Evolutionary conservation across 2,113 vertebrate genomes (phyloP).

Genomic region (Zapornia atra): DNA sequence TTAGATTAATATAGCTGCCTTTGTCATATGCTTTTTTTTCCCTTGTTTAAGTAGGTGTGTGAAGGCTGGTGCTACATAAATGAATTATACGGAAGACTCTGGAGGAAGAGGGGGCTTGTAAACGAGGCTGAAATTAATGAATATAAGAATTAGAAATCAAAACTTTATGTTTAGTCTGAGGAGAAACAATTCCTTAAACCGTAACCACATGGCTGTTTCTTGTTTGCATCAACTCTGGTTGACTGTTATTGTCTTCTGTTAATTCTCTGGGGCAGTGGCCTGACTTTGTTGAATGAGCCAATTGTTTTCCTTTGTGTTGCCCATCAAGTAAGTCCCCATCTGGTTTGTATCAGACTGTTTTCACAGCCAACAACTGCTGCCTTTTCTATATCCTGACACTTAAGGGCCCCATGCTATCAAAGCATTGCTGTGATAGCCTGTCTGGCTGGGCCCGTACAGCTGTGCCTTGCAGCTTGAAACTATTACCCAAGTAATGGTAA

Average conservation of each 20-base stretch:
- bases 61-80: conserved; percentile 51
- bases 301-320: conserved; percentile 87
- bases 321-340: conserved; percentile 85
- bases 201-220: conserved; percentile 77
- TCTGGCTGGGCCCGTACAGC: conserved; percentile 78
- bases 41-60: conserved; percentile 44
- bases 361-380: conserved; percentile 87
- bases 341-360: conserved; percentile 90
- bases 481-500: conserved; percentile 77
- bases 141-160: conserved; percentile 79
- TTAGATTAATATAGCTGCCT: conserved; percentile 52
- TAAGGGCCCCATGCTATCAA: conserved; percentile 82
- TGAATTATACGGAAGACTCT: conserved; percentile 59
- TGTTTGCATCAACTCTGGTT: conserved; percentile 78
- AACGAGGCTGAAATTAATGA: conserved; percentile 74
- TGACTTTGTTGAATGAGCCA: conserved; percentile 85
- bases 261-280: conserved; percentile 77
- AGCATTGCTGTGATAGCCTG: conserved; percentile 78
- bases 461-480: conserved; percentile 82
- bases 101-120: conserved; percentile 53
- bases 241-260: conserved; percentile 81
- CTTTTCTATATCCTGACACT: conserved; percentile 86
- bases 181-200: conserved; percentile 75
- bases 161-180: conserved; percentile 82
- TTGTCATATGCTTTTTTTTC: not conserved